These are phyloP conservation scores for silkworm (Bombyx mori) DNA, from an alignment of 1,140 invertebrate genomes.

Conservation along the genomic window DNA sequence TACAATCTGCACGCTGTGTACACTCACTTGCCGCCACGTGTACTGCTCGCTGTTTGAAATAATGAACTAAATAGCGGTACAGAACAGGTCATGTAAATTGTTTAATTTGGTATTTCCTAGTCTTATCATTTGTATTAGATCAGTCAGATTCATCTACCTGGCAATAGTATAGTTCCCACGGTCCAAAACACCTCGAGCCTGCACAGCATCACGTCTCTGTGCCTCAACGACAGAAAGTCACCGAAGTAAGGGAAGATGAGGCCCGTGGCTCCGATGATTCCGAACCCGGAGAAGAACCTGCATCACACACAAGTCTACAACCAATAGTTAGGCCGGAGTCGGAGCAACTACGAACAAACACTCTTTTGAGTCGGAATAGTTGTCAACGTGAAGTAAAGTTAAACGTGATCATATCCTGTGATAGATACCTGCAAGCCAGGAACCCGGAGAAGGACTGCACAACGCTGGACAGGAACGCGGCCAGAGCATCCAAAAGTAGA, in stretches of 20 bases:
- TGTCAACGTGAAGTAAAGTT: neutral
- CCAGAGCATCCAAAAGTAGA: conserved; percentile 74
- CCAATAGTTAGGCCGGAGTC: conserved; percentile 38
- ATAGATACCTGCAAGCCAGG: conserved; percentile 69
- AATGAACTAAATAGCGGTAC: too few species aligned
- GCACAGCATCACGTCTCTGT: conserved; percentile 72
- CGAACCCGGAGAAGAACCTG: conserved; percentile 77
- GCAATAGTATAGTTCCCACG: conserved; percentile 70
- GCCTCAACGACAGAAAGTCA: conserved; percentile 71
- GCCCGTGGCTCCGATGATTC: conserved; percentile 73
- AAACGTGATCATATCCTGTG: neutral
- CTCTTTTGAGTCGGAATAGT: too few species aligned
- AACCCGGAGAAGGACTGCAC: conserved; percentile 74
- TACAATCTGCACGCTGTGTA: too few species aligned
- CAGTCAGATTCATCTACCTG: conserved; percentile 44
- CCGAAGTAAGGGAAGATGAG: conserved; percentile 74
- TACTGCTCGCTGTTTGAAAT: too few species aligned
- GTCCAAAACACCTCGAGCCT: conserved; percentile 75
- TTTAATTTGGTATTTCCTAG: too few species aligned
- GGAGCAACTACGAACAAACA: neutral
- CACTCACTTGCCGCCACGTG: too few species aligned
- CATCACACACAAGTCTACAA: conserved; percentile 55
- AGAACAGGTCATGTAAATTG: too few species aligned
- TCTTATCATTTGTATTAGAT: too few species aligned
- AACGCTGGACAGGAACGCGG: conserved; percentile 73